Conservation (phyloP, 2,797 vertebrate genomes). For the Neosilurus mollespiculum region DNA sequence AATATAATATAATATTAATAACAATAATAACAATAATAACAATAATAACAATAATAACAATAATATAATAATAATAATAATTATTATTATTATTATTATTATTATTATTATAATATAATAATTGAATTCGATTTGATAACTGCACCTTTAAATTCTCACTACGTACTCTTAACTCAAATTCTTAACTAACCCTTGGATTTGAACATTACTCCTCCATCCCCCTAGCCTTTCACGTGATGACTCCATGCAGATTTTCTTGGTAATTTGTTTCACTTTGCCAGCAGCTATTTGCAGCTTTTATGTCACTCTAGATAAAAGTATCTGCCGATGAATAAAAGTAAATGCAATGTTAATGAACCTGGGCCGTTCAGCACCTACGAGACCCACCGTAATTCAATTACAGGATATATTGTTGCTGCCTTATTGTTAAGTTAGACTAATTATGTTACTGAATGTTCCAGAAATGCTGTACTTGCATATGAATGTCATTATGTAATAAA, state of each 20-base stretch:
- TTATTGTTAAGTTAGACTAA: constrained; percentile 24
- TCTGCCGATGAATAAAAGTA: not conserved
- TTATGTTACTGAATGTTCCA: constrained; percentile 12
- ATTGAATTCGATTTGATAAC: no score
- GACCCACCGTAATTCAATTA: constrained; percentile 10
- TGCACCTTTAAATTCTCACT: not conserved
- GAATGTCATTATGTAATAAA: constrained; percentile 9
- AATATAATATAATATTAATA: no score
- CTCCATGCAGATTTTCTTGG: not conserved
- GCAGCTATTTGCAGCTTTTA: not conserved
- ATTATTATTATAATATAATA: no score
- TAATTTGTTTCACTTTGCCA: constrained; percentile 1
- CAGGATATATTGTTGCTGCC: not conserved
- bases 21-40: no score
- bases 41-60: no score
- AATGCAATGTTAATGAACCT: not conserved
- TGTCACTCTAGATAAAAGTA: not conserved
- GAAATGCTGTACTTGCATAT: constrained; percentile 13
- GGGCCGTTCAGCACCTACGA: not conserved
- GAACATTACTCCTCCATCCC: no score
- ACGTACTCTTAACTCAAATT: no score
- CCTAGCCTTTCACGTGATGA: not conserved
- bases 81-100: no score
- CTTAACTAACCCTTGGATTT: not conserved
- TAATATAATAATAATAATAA: no score